Evolutionary conservation across 2,797 vertebrate species (phyloP), one percentile per base, ranked within the genome.

Genomic region (Tympanoctomys barrerae): DNA sequence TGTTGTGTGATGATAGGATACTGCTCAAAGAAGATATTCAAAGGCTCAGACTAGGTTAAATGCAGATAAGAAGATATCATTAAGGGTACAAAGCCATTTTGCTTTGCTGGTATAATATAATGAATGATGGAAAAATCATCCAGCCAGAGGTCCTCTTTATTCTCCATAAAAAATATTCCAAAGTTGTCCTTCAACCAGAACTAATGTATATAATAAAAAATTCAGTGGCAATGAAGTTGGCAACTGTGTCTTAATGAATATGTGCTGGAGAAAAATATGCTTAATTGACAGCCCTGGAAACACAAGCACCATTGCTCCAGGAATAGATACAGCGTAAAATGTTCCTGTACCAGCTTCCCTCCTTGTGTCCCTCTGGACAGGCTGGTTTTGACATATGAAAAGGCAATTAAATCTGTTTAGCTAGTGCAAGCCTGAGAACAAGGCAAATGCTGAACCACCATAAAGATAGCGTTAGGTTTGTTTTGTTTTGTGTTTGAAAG

Each of bases 171-270:
- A 71, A 96, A 88, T 85, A 81, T 96, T 89, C 62, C 84, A 94
- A 97, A 97, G 96, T 96, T 96, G 92, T 93, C 95, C 92, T 97
- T 97, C 95, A 97, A 92, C 96, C 97, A 97, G 96, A 97, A 96
- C 94, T 97, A 97, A 97, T 97, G 89, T 96, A 97, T 94, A 95
- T 94, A 93, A 97, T 97, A 95, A 97, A 97, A 97, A 97, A 96
- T 92, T 75, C 96, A 96, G 93, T 89, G 82, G 86, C 93, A 88
- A 84, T 96, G 94, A 97, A 96, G 90, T 97, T 97, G 91, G 95
- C 96, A 97, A 97, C 96, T 94, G 91, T 92, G 64, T 92, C 95
- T 97, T 97, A 97, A 98, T 97, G 97, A 97, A 96, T 97, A 93
- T 96, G 91, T 96, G 79, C 96, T 97, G 61, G 46, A 42, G 84